Base-by-base conservation (phyloP, 2,113 vertebrate genomes). In the Dipodomys stephensi region DNA sequence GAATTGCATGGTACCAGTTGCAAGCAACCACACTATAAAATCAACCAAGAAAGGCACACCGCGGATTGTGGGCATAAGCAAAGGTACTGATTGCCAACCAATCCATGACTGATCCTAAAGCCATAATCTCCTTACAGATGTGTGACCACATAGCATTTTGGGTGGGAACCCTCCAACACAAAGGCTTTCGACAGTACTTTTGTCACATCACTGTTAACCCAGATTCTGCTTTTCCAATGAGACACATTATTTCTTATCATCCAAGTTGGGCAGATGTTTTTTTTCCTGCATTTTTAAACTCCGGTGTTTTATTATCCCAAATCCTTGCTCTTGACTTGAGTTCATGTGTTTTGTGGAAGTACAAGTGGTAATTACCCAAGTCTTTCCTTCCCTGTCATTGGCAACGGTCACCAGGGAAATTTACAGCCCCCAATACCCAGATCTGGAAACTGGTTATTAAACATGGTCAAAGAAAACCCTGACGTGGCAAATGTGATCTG, bases 311-410 rank as follows among this genome's bases (percentile, higher is more conserved):
- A 97, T 97, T 97, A 93, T 97, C 92, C 92, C 69, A 96, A 94
- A 95, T 92, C 78, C 92, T 97, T 64, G 95, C 76, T 98, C 96
- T 96, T 94, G 96, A 96, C 95, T 97, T 96, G 94, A 98, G 97
- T 96, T 98, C 97, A 94, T 97, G 94, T 98, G 96, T 96, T 97
- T 83, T 9, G 94, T 98, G 98, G 96, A 98, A 97, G 96, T 96
- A 98, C 97, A 98, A 98, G 97, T 95, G 93, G 96, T 98, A 98
- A 98, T 98, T 98, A 98, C 92, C 73, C 95, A 97, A 97, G 96
- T 92, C 96, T 98, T 98, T 98, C 97, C 97, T 97, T 97, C 95
- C 94, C 95, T 98, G 97, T 97, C 97, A 97, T 90, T 97, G 95
- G 95, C 97, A 98, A 94, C 97, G 92, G 97, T 98, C 95, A 96